Percentiles rank a stretch among this genome's conserved stretches.
phyloP scores from a whole-genome alignment of 2,113 vertebrate species.

The Prunella fulvescens region DNA sequence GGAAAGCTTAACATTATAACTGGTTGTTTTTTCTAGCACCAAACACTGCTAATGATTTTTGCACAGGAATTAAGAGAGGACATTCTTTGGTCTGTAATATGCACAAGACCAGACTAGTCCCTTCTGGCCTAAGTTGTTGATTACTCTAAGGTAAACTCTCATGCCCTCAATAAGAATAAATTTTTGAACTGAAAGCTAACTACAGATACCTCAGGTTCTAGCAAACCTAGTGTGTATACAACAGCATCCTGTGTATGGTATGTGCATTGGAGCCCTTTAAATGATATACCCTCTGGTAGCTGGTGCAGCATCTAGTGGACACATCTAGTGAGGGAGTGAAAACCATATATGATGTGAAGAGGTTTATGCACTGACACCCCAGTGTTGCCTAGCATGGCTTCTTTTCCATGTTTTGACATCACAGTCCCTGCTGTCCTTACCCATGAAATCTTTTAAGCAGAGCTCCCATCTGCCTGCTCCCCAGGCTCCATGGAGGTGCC shows the following conservation, averaged over 20 bases:
- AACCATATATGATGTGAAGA: not conserved
- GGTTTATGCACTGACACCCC: not conserved
- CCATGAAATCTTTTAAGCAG: not conserved
- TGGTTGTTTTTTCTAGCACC: not conserved
- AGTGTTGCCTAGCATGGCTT: not conserved
- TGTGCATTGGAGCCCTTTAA: not conserved
- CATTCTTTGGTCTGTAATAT: not conserved
- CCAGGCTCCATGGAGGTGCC: not conserved
- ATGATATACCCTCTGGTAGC: not conserved
- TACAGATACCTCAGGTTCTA: not conserved
- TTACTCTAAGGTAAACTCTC: not conserved
- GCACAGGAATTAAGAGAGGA: not conserved
- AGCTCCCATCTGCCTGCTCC: not conserved
- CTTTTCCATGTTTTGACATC: not conserved
- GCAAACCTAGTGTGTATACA: not conserved
- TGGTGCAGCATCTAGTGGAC: not conserved
- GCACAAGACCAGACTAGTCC: not conserved
- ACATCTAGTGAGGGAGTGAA: not conserved
- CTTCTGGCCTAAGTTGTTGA: not conserved
- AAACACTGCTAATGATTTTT: not conserved
- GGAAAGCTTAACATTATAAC: slow-evolving; percentile 10
- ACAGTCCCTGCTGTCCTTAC: not conserved
- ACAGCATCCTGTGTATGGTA: not conserved
- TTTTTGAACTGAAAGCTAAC: not conserved
- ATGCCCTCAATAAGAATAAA: not conserved